Conservation (phyloP, 2,797 vertebrate species). For the Adelosebastes latens region DNA sequence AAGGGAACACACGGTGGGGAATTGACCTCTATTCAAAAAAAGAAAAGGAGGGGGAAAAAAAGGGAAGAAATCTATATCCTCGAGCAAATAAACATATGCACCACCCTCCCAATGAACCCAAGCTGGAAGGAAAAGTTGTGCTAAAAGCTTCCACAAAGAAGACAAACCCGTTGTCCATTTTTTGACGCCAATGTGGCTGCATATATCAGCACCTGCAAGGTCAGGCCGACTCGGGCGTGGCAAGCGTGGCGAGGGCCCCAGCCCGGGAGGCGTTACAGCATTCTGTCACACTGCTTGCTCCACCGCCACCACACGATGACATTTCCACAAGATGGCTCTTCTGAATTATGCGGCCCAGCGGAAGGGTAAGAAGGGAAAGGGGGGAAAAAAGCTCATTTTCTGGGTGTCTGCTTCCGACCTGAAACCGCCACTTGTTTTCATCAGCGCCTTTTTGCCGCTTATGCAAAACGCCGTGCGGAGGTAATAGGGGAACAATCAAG, state of each 20-base stretch:
- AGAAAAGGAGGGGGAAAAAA: slow-evolving; percentile 15
- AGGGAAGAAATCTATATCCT: slow-evolving; percentile 66
- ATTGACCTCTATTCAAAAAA: slow-evolving; percentile 77
- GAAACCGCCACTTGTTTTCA: slow-evolving; percentile 83
- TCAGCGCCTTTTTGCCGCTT: slow-evolving; percentile 76
- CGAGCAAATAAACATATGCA: slow-evolving; percentile 72
- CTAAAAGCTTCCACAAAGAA: slow-evolving; percentile 47
- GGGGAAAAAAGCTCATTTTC: slow-evolving; percentile 76
- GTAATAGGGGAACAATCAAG: slow-evolving; percentile 79
- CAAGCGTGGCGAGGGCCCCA: slow-evolving; percentile 63
- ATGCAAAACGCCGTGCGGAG: slow-evolving; percentile 74
- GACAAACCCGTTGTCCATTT: slow-evolving; percentile 63
- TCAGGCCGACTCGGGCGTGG: slow-evolving; percentile 73
- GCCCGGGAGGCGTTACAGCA: slow-evolving; percentile 63
- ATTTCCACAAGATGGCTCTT: slow-evolving; percentile 82
- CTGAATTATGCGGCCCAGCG: slow-evolving; percentile 79
- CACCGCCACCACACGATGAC: slow-evolving; percentile 76
- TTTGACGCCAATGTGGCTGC: slow-evolving; percentile 65
- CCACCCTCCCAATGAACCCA: slow-evolving; percentile 74
- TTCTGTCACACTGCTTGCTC: slow-evolving; percentile 81
- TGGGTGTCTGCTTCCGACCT: slow-evolving; percentile 81
- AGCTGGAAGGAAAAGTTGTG: slow-evolving; percentile 33
- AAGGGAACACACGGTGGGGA: slow-evolving; percentile 65
- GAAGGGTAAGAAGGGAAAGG: slow-evolving; percentile 74
- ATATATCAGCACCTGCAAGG: slow-evolving; percentile 81